Base-by-base conservation (phyloP, 2,888 invertebrate species). In the Agrochola lota region DNA sequence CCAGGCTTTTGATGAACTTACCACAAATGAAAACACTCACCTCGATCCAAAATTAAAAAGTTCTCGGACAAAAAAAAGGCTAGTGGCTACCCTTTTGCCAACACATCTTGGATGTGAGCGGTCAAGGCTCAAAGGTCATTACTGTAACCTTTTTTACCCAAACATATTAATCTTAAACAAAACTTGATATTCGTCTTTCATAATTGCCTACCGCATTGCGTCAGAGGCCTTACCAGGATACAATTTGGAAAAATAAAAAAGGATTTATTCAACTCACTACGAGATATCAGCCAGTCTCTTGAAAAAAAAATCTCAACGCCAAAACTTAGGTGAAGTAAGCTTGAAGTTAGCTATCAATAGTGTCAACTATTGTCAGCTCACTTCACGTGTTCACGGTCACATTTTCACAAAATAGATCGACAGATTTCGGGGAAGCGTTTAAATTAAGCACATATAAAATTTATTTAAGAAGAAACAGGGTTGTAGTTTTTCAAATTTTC, bases 1-100 rank as follows among this genome's bases (percentile, higher is more conserved):
- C 20, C 49, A 49, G 35, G 0, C 11, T 23, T 11, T 55, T 43
- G 80, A 74, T 80, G 49, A 63, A 80, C 43, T 64, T 66, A 35
- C 26, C 52, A 40, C 30, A 9, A 67, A 80, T 20, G 0, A 60
- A 55, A 77, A 77, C 43, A 81, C 62, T 63, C 23, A 2, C 71
- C 81, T 81, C 77, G 76, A 40, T 6, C 81, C 81, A 77, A 63
- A 81, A 52, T 59, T 60, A 17, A 49, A 68, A 71, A 69, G 66
- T 72, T 81, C 71, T 72, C 9, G 71, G 71, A 60, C 77, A 49
- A 0, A 43, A 63, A 77, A 12, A 43, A 60, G 23, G 35, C 5
- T 80, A 69, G 52, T 59, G 26, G 30, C 8, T 80, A 75, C 66
- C 30, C 30, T 80, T 79, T 81, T 23, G 35, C n/a, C 8, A 7